Evolutionary conservation across 2,113 vertebrate genomes (phyloP).

Genomic region (Pungitius pungitius): DNA sequence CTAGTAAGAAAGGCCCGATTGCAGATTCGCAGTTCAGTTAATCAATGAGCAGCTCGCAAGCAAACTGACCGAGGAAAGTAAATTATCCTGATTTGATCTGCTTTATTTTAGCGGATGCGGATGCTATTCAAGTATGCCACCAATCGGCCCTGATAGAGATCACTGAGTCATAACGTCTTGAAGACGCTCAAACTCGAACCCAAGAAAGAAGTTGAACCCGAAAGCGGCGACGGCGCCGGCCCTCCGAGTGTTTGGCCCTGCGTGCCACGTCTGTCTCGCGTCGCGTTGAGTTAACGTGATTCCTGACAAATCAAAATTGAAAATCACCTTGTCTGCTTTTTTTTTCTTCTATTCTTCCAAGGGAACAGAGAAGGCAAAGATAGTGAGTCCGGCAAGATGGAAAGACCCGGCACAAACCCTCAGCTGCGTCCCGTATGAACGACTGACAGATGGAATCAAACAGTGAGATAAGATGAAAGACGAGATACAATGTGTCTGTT

Average conservation of each 20-base stretch:
- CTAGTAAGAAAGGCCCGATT: not conserved
- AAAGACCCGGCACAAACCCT: slow-evolving; percentile 50
- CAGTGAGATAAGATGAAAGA: slow-evolving; percentile 60
- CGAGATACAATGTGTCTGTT: slow-evolving; percentile 34
- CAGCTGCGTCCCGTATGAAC: slow-evolving; percentile 43
- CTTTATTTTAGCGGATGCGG: not conserved
- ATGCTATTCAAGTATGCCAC: not conserved
- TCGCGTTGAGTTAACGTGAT: slow-evolving; percentile 54
- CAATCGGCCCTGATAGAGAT: not conserved
- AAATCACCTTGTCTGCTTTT: slow-evolving; percentile 55
- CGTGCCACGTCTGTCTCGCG: slow-evolving; percentile 48
- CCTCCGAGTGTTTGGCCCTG: slow-evolving; percentile 14
- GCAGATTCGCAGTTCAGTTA: not conserved
- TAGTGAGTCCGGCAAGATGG: not conserved
- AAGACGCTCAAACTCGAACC: not conserved
- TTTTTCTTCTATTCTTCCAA: slow-evolving; percentile 44
- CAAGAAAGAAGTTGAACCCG: not conserved
- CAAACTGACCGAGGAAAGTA: not conserved
- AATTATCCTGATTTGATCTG: not conserved
- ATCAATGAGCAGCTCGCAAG: not conserved
- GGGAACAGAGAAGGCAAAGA: slow-evolving; percentile 20
- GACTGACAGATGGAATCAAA: slow-evolving; percentile 67
- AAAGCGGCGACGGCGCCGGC: not conserved
- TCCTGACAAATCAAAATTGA: slow-evolving; percentile 71
- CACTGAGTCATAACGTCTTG: not conserved